A percentile compares a stretch with the other conserved stretches of the same genome.
Conservation (phyloP, 2,113 vertebrate species). For the Pachyramphus minor region DNA sequence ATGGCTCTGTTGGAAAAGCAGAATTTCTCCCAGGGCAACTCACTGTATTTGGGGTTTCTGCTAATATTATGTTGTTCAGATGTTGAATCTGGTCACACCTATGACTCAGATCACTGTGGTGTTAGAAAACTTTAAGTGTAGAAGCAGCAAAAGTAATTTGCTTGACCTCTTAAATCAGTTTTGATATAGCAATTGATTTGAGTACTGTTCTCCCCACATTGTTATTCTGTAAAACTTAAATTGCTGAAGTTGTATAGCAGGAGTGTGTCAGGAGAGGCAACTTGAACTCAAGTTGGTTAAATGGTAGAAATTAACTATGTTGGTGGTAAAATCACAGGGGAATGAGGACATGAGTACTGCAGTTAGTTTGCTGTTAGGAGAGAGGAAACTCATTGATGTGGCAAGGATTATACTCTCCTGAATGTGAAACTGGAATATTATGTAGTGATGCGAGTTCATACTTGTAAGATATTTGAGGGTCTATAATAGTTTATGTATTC, state of each 20-base stretch:
- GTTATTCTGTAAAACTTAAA: neutral
- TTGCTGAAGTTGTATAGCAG: neutral
- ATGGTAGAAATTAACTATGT: neutral
- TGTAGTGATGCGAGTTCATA: neutral
- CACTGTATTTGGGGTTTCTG: neutral
- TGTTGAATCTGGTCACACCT: neutral
- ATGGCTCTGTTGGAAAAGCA: neutral
- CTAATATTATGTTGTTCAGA: neutral
- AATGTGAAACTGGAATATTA: neutral
- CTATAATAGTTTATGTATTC: neutral
- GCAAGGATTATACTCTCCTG: neutral
- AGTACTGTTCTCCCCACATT: neutral
- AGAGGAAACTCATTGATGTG: neutral
- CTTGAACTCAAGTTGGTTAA: neutral
- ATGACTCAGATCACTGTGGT: neutral
- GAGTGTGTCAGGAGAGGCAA: neutral
- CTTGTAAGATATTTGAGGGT: neutral
- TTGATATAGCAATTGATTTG: fast-evolving
- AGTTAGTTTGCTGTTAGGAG: neutral
- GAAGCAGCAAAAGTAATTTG: neutral
- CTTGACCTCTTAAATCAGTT: neutral
- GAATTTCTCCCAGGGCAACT: neutral
- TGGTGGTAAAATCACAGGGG: neutral
- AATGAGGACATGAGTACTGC: neutral
- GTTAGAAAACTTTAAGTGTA: neutral